A percentile compares a stretch with the other conserved stretches of the same genome.
phyloP scores from a whole-genome alignment of 2,113 vertebrate species.

The Chaetodon trifascialis region DNA sequence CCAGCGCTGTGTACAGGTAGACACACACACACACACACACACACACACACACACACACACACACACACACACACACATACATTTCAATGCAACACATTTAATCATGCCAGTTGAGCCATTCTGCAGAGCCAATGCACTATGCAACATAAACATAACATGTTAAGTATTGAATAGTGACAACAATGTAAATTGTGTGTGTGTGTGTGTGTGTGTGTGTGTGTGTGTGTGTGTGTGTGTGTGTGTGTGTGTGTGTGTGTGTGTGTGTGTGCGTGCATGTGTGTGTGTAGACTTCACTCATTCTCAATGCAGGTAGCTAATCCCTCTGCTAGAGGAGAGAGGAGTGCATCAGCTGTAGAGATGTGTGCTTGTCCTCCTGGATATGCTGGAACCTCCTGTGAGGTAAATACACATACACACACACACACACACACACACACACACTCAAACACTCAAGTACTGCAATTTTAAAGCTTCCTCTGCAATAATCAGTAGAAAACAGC shows the following conservation, averaged over 20 bases:
- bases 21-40: neutral
- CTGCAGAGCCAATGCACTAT: too few species aligned
- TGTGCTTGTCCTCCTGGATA: conserved; percentile 78
- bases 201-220: conserved; percentile 25
- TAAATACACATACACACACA: conserved; percentile 44
- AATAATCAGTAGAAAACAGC: neutral
- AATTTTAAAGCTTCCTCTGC: neutral
- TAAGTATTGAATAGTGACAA: neutral
- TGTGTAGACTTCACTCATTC: conserved; percentile 74
- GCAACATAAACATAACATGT: neutral
- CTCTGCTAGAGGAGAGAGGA: conserved; percentile 51
- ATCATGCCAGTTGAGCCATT: too few species aligned
- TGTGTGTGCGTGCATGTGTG: conserved; percentile 26
- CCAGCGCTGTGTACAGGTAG: conserved; percentile 77
- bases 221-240: conserved; percentile 25
- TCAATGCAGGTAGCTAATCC: conserved; percentile 75
- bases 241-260: conserved; percentile 21
- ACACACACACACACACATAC: too few species aligned
- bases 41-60: neutral
- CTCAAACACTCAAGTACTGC: neutral
- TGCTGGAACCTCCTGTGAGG: conserved; percentile 79
- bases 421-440: neutral
- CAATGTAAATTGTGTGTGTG: neutral
- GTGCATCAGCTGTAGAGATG: conserved; percentile 74
- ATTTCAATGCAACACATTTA: neutral